These are phyloP conservation scores for Spheniscus mendiculus DNA, from an alignment of 2,113 vertebrate species.

Conservation along the genomic window DNA sequence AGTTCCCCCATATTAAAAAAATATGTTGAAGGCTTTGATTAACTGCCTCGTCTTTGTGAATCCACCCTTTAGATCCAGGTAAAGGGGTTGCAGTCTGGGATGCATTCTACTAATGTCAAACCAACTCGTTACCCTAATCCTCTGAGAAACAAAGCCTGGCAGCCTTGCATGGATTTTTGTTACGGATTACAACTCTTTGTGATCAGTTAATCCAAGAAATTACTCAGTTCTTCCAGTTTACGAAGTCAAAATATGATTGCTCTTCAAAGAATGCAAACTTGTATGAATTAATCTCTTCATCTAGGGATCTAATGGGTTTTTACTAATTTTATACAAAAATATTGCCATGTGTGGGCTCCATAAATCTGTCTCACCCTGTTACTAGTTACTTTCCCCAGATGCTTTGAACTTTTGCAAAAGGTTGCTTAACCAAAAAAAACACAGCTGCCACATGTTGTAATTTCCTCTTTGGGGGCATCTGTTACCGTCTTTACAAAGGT, in stretches of 20 bases:
- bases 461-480: constrained; percentile 74
- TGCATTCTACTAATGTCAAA: constrained; percentile 45
- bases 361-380: constrained; percentile 78
- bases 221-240: constrained; percentile 72
- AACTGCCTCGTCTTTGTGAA: not conserved
- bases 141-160: constrained; percentile 54
- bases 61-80: not conserved
- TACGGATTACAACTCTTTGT: constrained; percentile 59
- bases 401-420: constrained; percentile 77
- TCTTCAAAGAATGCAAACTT: constrained; percentile 73
- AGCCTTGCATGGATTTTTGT: constrained; percentile 28
- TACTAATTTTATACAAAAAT: constrained; percentile 79
- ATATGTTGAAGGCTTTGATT: constrained; percentile 19
- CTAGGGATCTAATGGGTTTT: constrained; percentile 75
- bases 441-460: constrained; percentile 74
- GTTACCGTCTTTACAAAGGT: constrained; percentile 32
- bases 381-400: constrained; percentile 72
- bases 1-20: not conserved
- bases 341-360: constrained; percentile 82
- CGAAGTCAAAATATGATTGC: constrained; percentile 69
- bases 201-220: constrained; percentile 75
- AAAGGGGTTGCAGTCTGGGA: not conserved
- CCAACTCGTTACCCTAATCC: constrained; percentile 41
- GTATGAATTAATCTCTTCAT: constrained; percentile 69
- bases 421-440: constrained; percentile 66